Evolutionary conservation across 2,888 invertebrate species (phyloP), one percentile per base, ranked within the genome.

Genomic region (Drosophila ustulata): DNA sequence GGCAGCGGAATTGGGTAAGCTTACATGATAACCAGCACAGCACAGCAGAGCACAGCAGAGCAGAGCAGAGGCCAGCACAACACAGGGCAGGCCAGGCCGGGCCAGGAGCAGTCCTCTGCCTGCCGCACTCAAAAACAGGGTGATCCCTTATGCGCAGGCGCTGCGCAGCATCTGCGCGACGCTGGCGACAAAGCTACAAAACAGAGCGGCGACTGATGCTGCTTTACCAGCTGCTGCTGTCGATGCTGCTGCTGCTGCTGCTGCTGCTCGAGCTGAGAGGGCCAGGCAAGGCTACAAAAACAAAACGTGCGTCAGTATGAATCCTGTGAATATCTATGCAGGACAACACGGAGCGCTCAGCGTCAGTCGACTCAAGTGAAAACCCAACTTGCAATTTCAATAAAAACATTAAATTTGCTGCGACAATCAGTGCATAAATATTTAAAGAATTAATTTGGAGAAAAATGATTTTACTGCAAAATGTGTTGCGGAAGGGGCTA

Each of bases 271-370:
- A 65, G 45, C 47, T 64, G 72, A 69, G 78, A 77, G 84, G 82
- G 59, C 84, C 82, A 66, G 53, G 71, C 70, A 66, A 64, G 72
- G 79, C 81, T 82, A 89, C 90, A 89, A 89, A 87, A 89, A 89
- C 89, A 90, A 89, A 78, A 66, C 76, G 71, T 66, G 71, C 80
- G 63, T 91, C 90, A 91, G 90, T 91, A 82, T 66, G 82, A 67
- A 76, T 90, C 85, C 84, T 90, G 90, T 87, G 83, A 91, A 89
- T 90, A 90, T 84, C 78, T 82, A 87, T 83, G 91, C 86, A 90
- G 89, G 83, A 89, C 90, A 88, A 58, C 75, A 71, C 88, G 89
- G 86, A 87, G 82, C 74, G 68, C 69, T 57, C 62, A 59, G 65
- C 66, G 57, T 26, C 47, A 53, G 32, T 5, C 37, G 18, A 34